Evolutionary conservation across 2,797 vertebrate species (phyloP).

Genomic region (Diglossa cyanea): DNA sequence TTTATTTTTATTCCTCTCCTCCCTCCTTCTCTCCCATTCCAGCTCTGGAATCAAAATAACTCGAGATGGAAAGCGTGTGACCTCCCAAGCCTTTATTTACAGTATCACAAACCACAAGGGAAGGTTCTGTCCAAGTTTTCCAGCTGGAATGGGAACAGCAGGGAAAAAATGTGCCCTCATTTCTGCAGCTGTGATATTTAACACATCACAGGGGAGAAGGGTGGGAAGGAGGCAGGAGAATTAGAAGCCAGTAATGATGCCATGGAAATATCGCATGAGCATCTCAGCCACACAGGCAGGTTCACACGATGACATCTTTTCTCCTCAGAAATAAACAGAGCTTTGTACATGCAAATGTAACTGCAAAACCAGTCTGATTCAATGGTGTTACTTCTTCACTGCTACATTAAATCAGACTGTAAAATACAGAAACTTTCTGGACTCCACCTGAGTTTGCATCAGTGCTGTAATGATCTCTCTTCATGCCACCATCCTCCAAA

Average conservation of each 20-base stretch:
- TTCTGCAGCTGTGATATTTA: conserved; percentile 51
- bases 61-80: conserved; percentile 35
- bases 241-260: not conserved
- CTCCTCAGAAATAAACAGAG: not conserved
- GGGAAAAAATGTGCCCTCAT: not conserved
- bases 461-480: not conserved
- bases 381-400: not conserved
- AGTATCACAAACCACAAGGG: conserved; percentile 34
- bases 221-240: not conserved
- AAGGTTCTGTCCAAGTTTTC: conserved; percentile 23
- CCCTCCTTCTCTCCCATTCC: not conserved
- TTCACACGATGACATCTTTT: not conserved
- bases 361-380: not conserved
- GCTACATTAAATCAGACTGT: not conserved
- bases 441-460: not conserved
- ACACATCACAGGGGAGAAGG: conserved; percentile 19
- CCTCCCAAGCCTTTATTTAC: conserved; percentile 48
- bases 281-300: not conserved
- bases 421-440: not conserved
- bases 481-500: not conserved
- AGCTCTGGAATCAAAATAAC: conserved; percentile 53
- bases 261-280: not conserved
- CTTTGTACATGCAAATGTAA: not conserved
- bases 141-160: not conserved
- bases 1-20: not conserved